Conservation (phyloP, 2,797 vertebrate genomes). For the Coilia nasus region DNA sequence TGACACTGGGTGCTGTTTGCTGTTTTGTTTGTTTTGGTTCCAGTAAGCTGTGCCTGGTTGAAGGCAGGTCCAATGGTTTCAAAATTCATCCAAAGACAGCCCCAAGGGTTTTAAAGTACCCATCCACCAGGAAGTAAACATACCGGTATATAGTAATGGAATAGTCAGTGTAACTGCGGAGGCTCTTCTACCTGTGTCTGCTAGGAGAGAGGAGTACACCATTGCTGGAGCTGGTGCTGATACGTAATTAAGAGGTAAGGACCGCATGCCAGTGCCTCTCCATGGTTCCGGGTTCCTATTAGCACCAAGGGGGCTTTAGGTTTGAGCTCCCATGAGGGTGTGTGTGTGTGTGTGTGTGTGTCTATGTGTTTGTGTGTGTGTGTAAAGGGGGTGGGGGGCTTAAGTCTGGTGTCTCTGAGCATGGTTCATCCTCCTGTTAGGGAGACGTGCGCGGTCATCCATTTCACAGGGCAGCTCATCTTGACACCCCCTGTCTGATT, state of each 20-base stretch:
- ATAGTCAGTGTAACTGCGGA: too few relatives aligned
- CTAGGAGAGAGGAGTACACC: too few relatives aligned
- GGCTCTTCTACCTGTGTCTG: too few relatives aligned
- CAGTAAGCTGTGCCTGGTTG: too few relatives aligned
- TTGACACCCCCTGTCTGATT: conserved; percentile 19
- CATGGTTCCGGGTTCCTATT: not conserved
- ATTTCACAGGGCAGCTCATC: conserved; percentile 41
- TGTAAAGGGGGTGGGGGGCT: not conserved
- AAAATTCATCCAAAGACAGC: too few relatives aligned
- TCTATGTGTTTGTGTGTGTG: too few relatives aligned
- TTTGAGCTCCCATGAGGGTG: not conserved
- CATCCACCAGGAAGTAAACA: too few relatives aligned
- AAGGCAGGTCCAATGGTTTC: too few relatives aligned
- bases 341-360: conserved; percentile 9
- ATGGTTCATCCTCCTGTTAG: conserved; percentile 3
- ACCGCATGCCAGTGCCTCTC: not conserved
- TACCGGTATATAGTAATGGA: too few relatives aligned
- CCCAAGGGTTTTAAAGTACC: too few relatives aligned
- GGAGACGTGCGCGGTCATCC: conserved; percentile 44
- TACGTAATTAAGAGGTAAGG: not conserved
- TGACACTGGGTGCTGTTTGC: too few relatives aligned
- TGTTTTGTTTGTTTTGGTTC: too few relatives aligned
- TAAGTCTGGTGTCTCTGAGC: not conserved
- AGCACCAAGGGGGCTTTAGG: not conserved
- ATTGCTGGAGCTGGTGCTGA: not conserved